These are phyloP conservation scores for Melanotaenia maccullochi DNA, from an alignment of 2,797 vertebrate species.

Conservation along the genomic window DNA sequence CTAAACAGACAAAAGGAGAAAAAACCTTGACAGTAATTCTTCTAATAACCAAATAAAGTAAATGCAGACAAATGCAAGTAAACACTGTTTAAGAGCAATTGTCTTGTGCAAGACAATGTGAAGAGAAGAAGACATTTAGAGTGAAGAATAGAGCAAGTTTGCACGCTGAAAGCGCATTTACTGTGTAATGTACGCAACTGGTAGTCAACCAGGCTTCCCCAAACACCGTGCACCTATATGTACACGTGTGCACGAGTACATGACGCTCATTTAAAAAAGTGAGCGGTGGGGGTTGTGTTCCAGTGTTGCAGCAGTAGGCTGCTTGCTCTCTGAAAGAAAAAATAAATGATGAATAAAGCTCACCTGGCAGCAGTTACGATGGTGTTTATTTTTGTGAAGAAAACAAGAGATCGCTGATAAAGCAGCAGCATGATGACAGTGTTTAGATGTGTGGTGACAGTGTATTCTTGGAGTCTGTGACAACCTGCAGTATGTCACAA, in stretches of 20 bases:
- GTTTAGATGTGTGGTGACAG: conserved; percentile 37
- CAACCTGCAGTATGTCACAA: conserved; percentile 28
- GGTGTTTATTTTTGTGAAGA: neutral
- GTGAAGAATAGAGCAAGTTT: conserved; percentile 59
- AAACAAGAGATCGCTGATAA: conserved; percentile 12
- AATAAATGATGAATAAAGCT: neutral
- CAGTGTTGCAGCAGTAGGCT: conserved; percentile 43
- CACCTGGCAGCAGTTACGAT: conserved; percentile 32
- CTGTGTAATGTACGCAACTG: conserved; percentile 72
- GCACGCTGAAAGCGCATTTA: conserved; percentile 81
- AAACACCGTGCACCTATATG: conserved; percentile 1
- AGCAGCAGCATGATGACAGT: conserved; percentile 25
- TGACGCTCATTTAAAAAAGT: neutral
- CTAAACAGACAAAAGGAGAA: conserved; percentile 40
- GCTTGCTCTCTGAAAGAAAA: conserved; percentile 55
- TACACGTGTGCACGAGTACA: neutral
- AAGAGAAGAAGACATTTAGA: conserved; percentile 59
- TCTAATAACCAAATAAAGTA: conserved; percentile 43
- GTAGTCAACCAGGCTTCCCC: conserved; percentile 55
- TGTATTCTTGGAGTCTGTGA: conserved; percentile 21
- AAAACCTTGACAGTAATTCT: conserved; percentile 36
- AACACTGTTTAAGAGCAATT: conserved; percentile 63
- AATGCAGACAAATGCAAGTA: conserved; percentile 68
- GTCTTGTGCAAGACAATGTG: conserved; percentile 66
- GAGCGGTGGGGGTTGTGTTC: conserved; percentile 24